phyloP scores from a whole-genome alignment of 92 coral and sea anemone genomes.

The Phymanthus crucifer region DNA sequence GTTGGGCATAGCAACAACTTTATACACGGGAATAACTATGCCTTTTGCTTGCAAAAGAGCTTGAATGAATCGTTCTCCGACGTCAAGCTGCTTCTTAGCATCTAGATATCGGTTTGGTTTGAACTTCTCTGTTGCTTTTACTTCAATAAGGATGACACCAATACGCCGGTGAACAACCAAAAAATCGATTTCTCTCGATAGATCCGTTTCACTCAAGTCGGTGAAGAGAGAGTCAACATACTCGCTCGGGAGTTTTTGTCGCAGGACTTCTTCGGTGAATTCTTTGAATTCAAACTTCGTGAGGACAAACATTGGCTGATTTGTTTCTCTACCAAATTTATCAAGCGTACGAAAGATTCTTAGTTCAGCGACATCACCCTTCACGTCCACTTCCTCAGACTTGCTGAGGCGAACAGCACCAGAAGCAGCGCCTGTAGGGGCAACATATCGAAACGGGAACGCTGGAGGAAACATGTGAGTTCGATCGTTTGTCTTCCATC shows the following conservation, averaged over 20 bases:
- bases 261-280: slow-evolving; percentile 40
- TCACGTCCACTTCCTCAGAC: slow-evolving; percentile 39
- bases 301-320: slow-evolving; percentile 45
- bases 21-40: slow-evolving; percentile 19
- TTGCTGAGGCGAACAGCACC: slow-evolving; percentile 43
- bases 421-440: slow-evolving; percentile 43
- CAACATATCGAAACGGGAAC: slow-evolving; percentile 30
- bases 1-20: slow-evolving; percentile 29
- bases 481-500: slow-evolving; percentile 51
- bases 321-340: slow-evolving; percentile 44
- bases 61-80: slow-evolving; percentile 34
- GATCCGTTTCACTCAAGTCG: slow-evolving; percentile 34
- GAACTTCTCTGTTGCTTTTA: slow-evolving; percentile 43
- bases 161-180: slow-evolving; percentile 38
- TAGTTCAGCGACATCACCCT: slow-evolving; percentile 35
- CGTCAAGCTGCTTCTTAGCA: slow-evolving; percentile 38
- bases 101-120: slow-evolving; percentile 33
- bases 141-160: slow-evolving; percentile 44
- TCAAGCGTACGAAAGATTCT: slow-evolving; percentile 37
- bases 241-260: slow-evolving; percentile 19
- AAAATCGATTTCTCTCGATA: slow-evolving; percentile 41
- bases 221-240: slow-evolving; percentile 22
- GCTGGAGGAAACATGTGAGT: slow-evolving; percentile 52
- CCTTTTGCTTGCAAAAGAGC: slow-evolving; percentile 25
- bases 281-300: slow-evolving; percentile 39